These are phyloP conservation scores for Clarias magur DNA, from an alignment of 2,113 vertebrate genomes.

Conservation along the genomic window DNA sequence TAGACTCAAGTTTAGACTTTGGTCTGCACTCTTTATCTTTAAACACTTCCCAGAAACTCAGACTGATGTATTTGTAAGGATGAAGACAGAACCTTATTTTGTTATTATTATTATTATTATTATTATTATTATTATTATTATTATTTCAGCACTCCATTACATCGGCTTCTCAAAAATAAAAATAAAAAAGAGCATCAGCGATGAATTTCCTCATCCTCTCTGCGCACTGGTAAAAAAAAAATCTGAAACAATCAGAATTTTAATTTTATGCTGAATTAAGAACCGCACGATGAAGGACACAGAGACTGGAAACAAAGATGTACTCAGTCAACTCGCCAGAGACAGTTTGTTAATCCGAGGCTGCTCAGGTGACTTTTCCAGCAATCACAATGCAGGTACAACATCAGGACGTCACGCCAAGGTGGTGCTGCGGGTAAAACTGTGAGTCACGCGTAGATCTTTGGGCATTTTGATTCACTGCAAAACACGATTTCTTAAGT, in stretches of 20 bases:
- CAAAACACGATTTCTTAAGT: too few relatives aligned
- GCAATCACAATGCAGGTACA: background rate
- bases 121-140: too few relatives aligned
- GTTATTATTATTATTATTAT: too few relatives aligned
- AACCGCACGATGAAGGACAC: background rate
- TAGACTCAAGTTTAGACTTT: background rate
- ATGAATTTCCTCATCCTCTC: background rate
- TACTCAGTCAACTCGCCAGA: background rate
- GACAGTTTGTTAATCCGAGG: background rate
- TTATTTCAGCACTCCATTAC: background rate
- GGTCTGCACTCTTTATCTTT: background rate
- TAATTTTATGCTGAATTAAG: conserved; percentile 41
- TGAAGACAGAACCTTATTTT: background rate
- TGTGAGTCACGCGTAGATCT: too few relatives aligned
- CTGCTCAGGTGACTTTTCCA: background rate
- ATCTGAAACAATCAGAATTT: conserved; percentile 11
- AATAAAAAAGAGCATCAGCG: background rate
- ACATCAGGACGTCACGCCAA: background rate
- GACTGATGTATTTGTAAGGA: background rate
- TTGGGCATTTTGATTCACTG: too few relatives aligned
- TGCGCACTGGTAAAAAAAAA: background rate
- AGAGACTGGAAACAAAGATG: background rate
- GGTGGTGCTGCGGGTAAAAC: background rate
- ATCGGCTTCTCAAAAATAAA: background rate
- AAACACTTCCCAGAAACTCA: background rate